Conservation (phyloP, 2,888 invertebrate species). For the Ophion costatus region DNA sequence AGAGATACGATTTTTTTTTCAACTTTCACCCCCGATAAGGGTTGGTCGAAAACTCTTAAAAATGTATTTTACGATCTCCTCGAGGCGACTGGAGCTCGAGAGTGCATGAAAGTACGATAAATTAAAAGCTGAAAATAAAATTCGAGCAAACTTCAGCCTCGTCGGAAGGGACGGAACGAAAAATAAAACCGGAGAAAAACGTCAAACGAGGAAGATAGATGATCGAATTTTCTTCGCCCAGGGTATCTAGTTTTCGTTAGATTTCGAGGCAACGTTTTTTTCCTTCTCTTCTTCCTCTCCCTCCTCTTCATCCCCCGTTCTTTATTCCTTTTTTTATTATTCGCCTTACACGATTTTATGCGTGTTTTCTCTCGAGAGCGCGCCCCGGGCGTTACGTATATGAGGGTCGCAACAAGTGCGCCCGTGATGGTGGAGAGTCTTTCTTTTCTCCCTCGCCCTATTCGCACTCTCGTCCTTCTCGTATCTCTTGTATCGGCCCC, state of each 20-base stretch:
- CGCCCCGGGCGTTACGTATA: not conserved
- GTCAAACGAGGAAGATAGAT: not conserved
- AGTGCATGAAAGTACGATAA: too few species aligned
- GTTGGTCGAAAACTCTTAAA: too few species aligned
- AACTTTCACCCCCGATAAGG: too few species aligned
- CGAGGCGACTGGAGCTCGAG: too few species aligned
- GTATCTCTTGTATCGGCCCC: slow-evolving; percentile 3
- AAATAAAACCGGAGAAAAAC: too few species aligned
- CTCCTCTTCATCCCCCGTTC: not conserved
- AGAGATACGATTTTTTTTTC: too few species aligned
- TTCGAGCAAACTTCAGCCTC: too few species aligned
- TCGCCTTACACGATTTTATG: not conserved
- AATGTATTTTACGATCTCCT: too few species aligned
- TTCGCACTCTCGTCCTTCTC: not conserved
- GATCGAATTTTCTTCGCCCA: not conserved
- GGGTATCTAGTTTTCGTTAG: not conserved
- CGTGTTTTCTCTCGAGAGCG: not conserved
- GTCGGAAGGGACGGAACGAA: too few species aligned
- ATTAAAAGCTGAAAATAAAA: too few species aligned
- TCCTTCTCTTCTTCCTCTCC: not conserved
- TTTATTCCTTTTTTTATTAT: not conserved
- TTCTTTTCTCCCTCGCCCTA: slow-evolving; percentile 32
- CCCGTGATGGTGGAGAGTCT: slow-evolving; percentile 36
- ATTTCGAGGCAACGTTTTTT: not conserved
- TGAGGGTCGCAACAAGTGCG: slow-evolving; percentile 44